Evolutionary conservation across 2,888 invertebrate genomes (phyloP), one percentile per base, ranked within the genome.

Genomic region (Meiosimyza platycephala): DNA sequence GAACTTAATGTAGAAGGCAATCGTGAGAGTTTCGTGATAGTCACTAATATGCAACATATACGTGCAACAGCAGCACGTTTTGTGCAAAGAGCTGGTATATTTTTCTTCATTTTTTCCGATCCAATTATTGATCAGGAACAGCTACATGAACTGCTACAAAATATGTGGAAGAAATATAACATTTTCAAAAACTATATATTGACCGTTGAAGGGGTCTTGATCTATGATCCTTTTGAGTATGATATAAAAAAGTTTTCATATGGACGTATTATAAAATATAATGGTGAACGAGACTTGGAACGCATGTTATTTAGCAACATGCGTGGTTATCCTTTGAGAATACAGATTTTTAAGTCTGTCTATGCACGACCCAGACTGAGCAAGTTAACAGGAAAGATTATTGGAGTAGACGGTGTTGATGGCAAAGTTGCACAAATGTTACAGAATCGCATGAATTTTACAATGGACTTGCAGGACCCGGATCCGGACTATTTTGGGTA

Each of bases 271-370:
- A 68, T 80, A 11, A 64, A 73, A 5, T 83, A 82, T 48, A 50
- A n/a, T 4, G 80, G 78, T 0, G 66, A 76, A 3, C 74, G 77
- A 28, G 67, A 79, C 0, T 51, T 85, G 62, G 74, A 76, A 40
- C 74, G 51, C 1, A 67, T 79, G 3, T 59, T 85, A 22, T 85
- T 87, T 69, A 79, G 80, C 15, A 75, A 87, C 50, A 82, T 88
- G 81, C 81, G 80, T 15, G 85, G 85, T 4, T 88, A 87, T 81
- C 86, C 87, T 4, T 9, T 88, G 63, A 80, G 82, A n/a, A 76
- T 86, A 40, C 86, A 88, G 76, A 80, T 86, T 50, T 88, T 88
- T 71, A 80, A 76, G 73, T 87, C 87, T 1, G 85, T 85, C 6
- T 86, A 84, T 75, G 79, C 86, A 0, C 78, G 82, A 1, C 83